These are phyloP conservation scores for Melanerpes formicivorus DNA, from an alignment of 2,113 vertebrate genomes.

Conservation along the genomic window DNA sequence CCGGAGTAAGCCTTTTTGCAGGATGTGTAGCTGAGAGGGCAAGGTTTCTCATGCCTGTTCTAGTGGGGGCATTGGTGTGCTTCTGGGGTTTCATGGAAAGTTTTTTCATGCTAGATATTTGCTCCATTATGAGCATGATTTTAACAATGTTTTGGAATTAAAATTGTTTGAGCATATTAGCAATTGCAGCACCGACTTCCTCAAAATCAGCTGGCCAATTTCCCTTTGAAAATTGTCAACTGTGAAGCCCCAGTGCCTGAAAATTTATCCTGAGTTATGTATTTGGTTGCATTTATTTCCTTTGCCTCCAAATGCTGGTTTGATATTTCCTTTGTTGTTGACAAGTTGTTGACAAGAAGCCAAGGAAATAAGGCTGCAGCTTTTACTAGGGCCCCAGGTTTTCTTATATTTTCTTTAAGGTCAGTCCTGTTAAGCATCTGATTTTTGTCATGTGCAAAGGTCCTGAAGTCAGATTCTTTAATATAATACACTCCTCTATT, in stretches of 20 bases:
- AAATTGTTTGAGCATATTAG: not conserved
- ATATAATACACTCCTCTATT: not conserved
- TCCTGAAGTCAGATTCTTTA: not conserved
- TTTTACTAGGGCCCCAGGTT: not conserved
- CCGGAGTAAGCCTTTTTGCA: not conserved
- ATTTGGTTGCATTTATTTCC: not conserved
- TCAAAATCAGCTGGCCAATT: not conserved
- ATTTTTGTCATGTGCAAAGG: not conserved
- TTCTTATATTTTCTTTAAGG: not conserved
- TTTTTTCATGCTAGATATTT: not conserved
- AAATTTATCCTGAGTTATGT: not conserved
- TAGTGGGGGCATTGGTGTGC: not conserved
- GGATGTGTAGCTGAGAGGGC: conserved; percentile 2
- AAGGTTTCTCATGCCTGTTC: not conserved
- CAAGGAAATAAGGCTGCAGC: not conserved
- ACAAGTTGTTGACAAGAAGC: not conserved
- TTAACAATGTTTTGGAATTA: conserved; percentile 12
- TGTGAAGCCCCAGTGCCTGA: not conserved
- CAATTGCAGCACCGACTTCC: not conserved
- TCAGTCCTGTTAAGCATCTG: not conserved
- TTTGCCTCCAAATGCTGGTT: not conserved
- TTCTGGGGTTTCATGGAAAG: not conserved
- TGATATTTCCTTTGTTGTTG: conserved; percentile 2
- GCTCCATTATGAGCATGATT: not conserved
- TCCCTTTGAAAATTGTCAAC: not conserved